Evolutionary conservation across 2,888 invertebrate genomes (phyloP), one percentile per base, ranked within the genome.

Genomic region (Barypeithes pellucidus): DNA sequence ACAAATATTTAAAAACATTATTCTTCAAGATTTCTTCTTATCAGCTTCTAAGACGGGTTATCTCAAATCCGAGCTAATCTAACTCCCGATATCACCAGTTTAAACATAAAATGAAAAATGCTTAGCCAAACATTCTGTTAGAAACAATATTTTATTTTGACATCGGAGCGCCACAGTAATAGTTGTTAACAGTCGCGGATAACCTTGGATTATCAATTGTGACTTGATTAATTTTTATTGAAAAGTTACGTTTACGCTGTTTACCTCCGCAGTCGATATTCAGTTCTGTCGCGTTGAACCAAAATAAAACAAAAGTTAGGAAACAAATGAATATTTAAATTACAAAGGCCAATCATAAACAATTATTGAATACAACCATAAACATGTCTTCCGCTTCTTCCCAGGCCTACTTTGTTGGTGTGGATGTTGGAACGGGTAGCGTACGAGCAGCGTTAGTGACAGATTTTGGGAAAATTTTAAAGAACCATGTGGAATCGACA

Each of bases 351-450:
- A 47, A 22, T 3, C 22, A 22, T 18, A 47, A 45, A 45, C 18
- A 16, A 41, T 14, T 3, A 47, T 20, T 9, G 8, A 22, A 47
- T 22, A 47, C n/a, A 50, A 22, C 2, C 22, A 22, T 9, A 50
- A 50, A 20, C 11, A 57, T 57, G 54, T 29, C 29, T 54, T 54
- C 57, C 3, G 11, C 9, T 57, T 50, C 61, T 59, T 54, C 67
- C 7, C 33, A 45, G 29, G 52, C 78, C 9, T 92, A 90, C 84
- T 95, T 94, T 84, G 88, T 96, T 81, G 96, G 96, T 71, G 95
- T 98, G 11, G 98, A 98, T 87, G 97, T 98, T 43, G 98, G 98
- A 4, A 96, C 96, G 1, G 94, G 94, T 12, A 97, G 97, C 87
- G 96, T 91, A 0, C 88, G 98, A 77, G 96, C 95, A 7, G 97